Evolutionary conservation across 2,113 vertebrate species (phyloP).

Genomic region (Platichthys stellatus): DNA sequence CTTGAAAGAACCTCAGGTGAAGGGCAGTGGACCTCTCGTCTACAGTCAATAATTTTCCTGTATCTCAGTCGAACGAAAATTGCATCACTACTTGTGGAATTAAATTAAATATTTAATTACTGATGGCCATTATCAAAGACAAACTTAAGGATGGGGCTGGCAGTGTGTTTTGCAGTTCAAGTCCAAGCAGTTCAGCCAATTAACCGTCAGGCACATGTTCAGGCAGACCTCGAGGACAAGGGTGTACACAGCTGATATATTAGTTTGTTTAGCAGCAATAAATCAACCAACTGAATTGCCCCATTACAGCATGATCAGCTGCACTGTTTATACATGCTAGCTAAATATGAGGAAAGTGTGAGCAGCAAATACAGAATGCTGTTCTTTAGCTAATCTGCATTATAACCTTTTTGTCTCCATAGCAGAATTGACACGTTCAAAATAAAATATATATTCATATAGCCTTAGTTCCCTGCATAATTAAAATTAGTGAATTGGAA

Average conservation of each 20-base stretch:
- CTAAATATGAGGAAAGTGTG: neutral
- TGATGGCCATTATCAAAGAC: neutral
- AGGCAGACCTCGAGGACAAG: neutral
- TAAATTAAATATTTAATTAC: neutral
- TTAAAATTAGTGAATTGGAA: too few relatives aligned
- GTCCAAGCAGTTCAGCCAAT: neutral
- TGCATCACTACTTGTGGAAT: neutral
- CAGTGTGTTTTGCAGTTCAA: neutral
- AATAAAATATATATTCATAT: too few relatives aligned
- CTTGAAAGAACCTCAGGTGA: neutral
- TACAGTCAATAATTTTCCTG: neutral
- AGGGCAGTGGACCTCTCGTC: neutral
- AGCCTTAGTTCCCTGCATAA: too few relatives aligned
- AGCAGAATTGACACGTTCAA: neutral
- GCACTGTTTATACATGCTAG: neutral
- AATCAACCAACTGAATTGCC: neutral
- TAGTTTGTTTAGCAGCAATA: neutral
- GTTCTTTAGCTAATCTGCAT: neutral
- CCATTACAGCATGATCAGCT: neutral
- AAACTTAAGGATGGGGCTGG: neutral
- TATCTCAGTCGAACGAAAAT: conserved; percentile 22
- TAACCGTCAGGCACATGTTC: neutral
- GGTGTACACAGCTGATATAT: neutral
- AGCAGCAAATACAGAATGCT: neutral
- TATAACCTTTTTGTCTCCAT: neutral